These are phyloP conservation scores for Arremon aurantiirostris DNA, from an alignment of 2,797 vertebrate genomes.

Conservation along the genomic window DNA sequence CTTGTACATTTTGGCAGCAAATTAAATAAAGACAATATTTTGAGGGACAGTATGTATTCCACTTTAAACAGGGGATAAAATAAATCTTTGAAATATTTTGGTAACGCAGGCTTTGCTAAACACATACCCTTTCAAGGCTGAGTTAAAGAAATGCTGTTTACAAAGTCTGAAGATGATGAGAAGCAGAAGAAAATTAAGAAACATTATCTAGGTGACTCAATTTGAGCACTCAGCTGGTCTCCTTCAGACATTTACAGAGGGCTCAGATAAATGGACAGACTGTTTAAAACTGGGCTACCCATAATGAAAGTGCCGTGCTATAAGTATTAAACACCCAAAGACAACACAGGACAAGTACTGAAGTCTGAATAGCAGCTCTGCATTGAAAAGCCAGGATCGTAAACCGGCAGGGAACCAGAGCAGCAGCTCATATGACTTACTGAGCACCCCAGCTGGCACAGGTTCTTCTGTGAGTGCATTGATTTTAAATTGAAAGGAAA, in stretches of 20 bases:
- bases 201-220: slow-evolving; percentile 25
- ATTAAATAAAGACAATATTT: slow-evolving; percentile 34
- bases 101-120: slow-evolving; percentile 38
- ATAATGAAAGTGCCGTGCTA: neutral
- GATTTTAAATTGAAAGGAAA: slow-evolving; percentile 61
- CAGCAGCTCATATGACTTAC: slow-evolving; percentile 29
- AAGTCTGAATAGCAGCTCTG: slow-evolving; percentile 8
- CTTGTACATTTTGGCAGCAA: slow-evolving; percentile 50
- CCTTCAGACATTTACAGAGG: slow-evolving; percentile 45
- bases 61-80: slow-evolving; percentile 59
- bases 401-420: slow-evolving; percentile 32
- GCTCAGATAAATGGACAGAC: slow-evolving; percentile 43
- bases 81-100: slow-evolving; percentile 56
- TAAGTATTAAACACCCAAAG: slow-evolving; percentile 45
- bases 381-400: slow-evolving; percentile 27
- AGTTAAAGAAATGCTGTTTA: slow-evolving; percentile 35
- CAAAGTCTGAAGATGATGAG: slow-evolving; percentile 30
- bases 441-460: neutral
- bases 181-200: slow-evolving; percentile 66
- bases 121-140: neutral
- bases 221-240: slow-evolving; percentile 26
- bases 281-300: slow-evolving; percentile 51
- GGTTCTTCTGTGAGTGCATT: slow-evolving; percentile 3
- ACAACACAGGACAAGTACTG: slow-evolving; percentile 41
- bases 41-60: slow-evolving; percentile 24